A percentile compares a stretch with the other conserved stretches of the same genome.
These are phyloP conservation scores for Ericerus pela DNA, from an alignment of 1,140 invertebrate species.

Conservation along the genomic window DNA sequence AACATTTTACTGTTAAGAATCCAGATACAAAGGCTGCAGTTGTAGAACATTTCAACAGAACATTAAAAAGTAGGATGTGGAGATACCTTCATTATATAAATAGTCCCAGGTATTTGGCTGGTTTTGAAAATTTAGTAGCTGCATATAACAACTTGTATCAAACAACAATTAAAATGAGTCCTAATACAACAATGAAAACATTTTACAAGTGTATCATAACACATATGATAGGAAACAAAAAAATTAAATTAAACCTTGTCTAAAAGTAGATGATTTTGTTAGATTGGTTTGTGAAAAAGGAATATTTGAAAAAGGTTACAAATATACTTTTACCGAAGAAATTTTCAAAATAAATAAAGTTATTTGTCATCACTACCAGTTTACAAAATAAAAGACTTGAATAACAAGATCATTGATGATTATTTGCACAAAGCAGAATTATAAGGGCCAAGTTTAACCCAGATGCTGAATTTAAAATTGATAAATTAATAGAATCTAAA, in stretches of 20 bases:
- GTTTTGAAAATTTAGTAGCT: background rate
- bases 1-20: constrained; percentile 29
- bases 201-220: constrained; percentile 28
- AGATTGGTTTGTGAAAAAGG: constrained; percentile 22
- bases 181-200: background rate
- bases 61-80: constrained; percentile 31
- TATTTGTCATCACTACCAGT: constrained; percentile 21
- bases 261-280: constrained; percentile 22
- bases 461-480: background rate
- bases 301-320: constrained; percentile 25
- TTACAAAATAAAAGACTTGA: constrained; percentile 26
- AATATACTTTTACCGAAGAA: constrained; percentile 29
- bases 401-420: constrained; percentile 24
- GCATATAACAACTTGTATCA: background rate
- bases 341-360: constrained; percentile 27
- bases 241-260: constrained; percentile 7
- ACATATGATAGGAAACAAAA: constrained; percentile 24
- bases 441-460: constrained; percentile 14
- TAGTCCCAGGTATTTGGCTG: constrained; percentile 16
- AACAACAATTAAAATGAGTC: background rate
- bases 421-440: constrained; percentile 25
- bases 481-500: background rate
- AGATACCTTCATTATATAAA: constrained; percentile 31
- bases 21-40: constrained; percentile 31
- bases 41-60: constrained; percentile 32